phyloP scores from a whole-genome alignment of 2,888 invertebrate genomes.

The Buathra laborator region DNA sequence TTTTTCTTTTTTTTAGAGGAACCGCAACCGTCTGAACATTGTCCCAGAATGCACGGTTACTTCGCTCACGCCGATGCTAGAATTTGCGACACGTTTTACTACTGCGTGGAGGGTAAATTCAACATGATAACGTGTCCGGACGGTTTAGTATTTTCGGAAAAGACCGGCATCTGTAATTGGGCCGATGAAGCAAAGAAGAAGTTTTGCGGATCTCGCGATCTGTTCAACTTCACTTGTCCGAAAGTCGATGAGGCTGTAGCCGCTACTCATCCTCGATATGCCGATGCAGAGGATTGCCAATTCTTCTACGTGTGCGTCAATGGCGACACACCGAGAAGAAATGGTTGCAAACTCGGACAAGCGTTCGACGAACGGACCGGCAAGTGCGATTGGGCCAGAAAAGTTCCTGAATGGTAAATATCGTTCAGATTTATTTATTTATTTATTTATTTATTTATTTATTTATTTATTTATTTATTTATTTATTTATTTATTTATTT shows the following conservation, averaged over 20 bases:
- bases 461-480: no score
- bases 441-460: background rate
- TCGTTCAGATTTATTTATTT: slow-evolving; percentile 16
- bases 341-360: slow-evolving; percentile 95
- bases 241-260: slow-evolving; percentile 91
- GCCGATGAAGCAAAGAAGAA: slow-evolving; percentile 95
- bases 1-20: slow-evolving; percentile 74
- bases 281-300: slow-evolving; percentile 96
- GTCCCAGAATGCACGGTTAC: slow-evolving; percentile 94
- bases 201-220: slow-evolving; percentile 94
- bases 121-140: slow-evolving; percentile 96
- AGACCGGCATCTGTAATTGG: slow-evolving; percentile 96
- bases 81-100: slow-evolving; percentile 95
- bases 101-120: slow-evolving; percentile 95
- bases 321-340: slow-evolving; percentile 93
- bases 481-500: no score
- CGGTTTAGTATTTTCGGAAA: slow-evolving; percentile 95
- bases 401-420: slow-evolving; percentile 94
- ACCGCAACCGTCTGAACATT: slow-evolving; percentile 91
- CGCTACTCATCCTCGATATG: slow-evolving; percentile 93
- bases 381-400: slow-evolving; percentile 94
- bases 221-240: slow-evolving; percentile 94
- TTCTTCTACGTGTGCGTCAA: slow-evolving; percentile 97
- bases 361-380: slow-evolving; percentile 94
- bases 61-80: slow-evolving; percentile 93